Conservation (phyloP, 2,113 vertebrate genomes). For the Thermophis baileyi region DNA sequence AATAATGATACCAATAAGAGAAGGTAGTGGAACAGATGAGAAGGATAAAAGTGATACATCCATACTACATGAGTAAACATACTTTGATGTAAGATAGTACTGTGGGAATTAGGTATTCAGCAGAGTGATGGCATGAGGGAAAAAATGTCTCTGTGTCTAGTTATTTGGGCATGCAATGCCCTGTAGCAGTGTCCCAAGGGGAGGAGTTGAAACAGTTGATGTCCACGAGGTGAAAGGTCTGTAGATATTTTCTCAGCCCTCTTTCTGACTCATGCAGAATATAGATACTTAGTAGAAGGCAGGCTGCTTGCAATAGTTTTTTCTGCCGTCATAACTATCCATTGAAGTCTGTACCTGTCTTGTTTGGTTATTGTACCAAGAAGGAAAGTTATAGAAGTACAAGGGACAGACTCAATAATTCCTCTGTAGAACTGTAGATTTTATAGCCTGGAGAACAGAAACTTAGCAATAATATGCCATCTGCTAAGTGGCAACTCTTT, state of each 20-base stretch:
- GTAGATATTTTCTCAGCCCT: not conserved
- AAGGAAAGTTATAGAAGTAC: not conserved
- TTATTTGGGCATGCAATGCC: not conserved
- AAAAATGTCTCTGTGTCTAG: not conserved
- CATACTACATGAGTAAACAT: not conserved
- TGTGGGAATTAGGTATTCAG: not conserved
- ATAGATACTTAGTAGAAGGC: not conserved
- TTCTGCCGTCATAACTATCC: not conserved
- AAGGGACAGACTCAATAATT: not conserved
- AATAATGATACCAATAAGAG: not conserved
- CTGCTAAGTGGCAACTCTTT: not conserved
- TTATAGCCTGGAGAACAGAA: not conserved
- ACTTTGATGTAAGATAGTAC: not conserved
- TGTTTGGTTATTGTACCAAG: not conserved
- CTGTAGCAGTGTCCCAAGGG: not conserved
- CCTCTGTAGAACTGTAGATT: not conserved
- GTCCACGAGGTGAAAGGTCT: not conserved
- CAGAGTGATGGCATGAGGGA: not conserved
- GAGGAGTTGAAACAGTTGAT: not conserved
- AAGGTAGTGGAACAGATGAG: not conserved
- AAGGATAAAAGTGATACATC: not conserved
- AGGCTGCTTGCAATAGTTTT: not conserved
- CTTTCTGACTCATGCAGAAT: not conserved
- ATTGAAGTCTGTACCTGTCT: not conserved
- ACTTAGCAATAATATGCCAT: not conserved